Conservation (phyloP, 2,888 invertebrate species). For the Cyclophora albipunctata region DNA sequence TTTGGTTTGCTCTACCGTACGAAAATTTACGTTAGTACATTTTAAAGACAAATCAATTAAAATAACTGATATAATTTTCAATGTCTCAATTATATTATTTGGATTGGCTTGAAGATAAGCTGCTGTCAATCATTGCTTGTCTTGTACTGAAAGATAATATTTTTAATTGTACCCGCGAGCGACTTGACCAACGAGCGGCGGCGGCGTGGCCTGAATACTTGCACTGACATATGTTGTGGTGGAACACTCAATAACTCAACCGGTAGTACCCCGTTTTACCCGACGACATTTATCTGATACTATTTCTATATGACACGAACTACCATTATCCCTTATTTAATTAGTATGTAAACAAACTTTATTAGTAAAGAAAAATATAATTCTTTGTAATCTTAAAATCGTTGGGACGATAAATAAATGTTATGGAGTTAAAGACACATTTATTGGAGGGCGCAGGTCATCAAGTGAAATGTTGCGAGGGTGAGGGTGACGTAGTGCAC, state of each 20-base stretch:
- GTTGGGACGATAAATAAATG: constrained; percentile 10
- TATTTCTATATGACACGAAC: no score
- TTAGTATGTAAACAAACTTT: constrained; percentile 14
- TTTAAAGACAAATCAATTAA: no score
- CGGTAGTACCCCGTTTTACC: constrained; percentile 28
- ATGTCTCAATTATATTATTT: no score
- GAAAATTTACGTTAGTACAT: no score
- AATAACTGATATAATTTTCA: no score
- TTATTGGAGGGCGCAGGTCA: constrained; percentile 34
- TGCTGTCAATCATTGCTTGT: constrained; percentile 30
- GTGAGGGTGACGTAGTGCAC: constrained; percentile 48
- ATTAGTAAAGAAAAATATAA: constrained; percentile 7
- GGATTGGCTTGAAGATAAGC: not conserved
- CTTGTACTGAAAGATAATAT: constrained; percentile 17
- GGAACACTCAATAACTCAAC: constrained; percentile 30
- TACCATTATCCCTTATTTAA: constrained; percentile 1
- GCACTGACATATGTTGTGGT: constrained; percentile 21
- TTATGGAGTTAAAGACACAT: constrained; percentile 20
- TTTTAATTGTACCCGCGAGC: constrained; percentile 39
- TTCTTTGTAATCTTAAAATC: constrained; percentile 8
- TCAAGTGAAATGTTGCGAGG: constrained; percentile 35
- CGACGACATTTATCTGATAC: constrained; percentile 15
- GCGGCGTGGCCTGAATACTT: constrained; percentile 46
- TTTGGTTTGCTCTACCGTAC: no score
- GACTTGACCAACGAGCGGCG: constrained; percentile 11